Evolutionary conservation across 1,140 invertebrate species (phyloP).

Genomic region (Tetramorium alpestre): DNA sequence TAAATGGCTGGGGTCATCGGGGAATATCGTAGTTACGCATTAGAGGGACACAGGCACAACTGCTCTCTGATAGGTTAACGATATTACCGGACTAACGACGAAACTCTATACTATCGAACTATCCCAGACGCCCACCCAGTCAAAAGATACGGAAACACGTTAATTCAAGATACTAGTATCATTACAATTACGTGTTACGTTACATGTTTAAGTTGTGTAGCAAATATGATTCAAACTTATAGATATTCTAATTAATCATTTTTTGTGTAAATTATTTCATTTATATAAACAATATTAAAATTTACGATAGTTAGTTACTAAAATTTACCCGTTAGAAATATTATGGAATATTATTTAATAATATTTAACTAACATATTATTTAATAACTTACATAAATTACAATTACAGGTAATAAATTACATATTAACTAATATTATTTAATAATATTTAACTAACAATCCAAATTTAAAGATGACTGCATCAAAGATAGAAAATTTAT

Average conservation of each 20-base stretch:
- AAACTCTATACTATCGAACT: conserved; percentile 68
- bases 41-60: conserved; percentile 74
- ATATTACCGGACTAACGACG: conserved; percentile 76
- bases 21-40: conserved; percentile 79
- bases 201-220: not conserved
- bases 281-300: not conserved
- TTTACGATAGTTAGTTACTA: not conserved
- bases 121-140: conserved; percentile 51
- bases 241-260: not conserved
- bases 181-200: conserved; percentile 6
- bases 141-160: conserved; percentile 59
- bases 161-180: conserved; percentile 3
- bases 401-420: too few species aligned
- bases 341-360: not conserved
- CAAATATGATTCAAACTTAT: not conserved
- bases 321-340: not conserved
- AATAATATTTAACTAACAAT: not conserved
- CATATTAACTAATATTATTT: not conserved
- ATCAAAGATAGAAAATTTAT: not conserved
- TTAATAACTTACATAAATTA: not conserved
- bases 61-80: conserved; percentile 79
- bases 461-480: not conserved
- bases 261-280: not conserved
- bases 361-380: not conserved
- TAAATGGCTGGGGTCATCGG: conserved; percentile 76